Conservation (phyloP, 2,888 invertebrate genomes). For the Lepidochitona cinerea region DNA sequence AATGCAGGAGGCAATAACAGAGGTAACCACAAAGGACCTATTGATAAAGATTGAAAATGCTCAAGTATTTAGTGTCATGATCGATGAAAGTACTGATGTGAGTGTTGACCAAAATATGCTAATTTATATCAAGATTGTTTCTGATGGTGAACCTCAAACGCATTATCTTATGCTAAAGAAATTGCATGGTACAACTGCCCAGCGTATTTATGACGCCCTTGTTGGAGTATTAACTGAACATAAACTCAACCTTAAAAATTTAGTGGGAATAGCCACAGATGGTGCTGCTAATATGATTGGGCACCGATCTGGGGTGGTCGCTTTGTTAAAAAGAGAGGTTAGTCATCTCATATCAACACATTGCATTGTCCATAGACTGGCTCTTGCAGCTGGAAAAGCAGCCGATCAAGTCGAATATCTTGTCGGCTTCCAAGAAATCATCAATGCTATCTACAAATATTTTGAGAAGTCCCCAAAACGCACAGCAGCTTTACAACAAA, state of each 20-base stretch:
- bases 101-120: no score
- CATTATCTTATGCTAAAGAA: no score
- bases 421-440: background rate
- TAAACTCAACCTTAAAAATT: background rate
- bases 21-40: background rate
- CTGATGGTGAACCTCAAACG: background rate
- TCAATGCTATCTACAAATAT: background rate
- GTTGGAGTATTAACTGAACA: background rate
- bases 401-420: background rate
- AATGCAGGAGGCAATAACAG: background rate
- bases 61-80: background rate
- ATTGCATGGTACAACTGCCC: background rate
- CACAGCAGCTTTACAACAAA: background rate
- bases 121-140: no score
- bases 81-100: no score
- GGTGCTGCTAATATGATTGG: background rate
- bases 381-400: background rate
- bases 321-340: background rate
- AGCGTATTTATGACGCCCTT: background rate
- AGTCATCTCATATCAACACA: background rate
- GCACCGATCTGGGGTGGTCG: background rate
- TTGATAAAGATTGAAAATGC: background rate
- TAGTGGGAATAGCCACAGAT: background rate
- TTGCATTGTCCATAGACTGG: background rate
- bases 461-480: background rate